Evolutionary conservation across 2,888 invertebrate species (phyloP), one percentile per base, ranked within the genome.

Genomic region (Andrena hattorfiana): DNA sequence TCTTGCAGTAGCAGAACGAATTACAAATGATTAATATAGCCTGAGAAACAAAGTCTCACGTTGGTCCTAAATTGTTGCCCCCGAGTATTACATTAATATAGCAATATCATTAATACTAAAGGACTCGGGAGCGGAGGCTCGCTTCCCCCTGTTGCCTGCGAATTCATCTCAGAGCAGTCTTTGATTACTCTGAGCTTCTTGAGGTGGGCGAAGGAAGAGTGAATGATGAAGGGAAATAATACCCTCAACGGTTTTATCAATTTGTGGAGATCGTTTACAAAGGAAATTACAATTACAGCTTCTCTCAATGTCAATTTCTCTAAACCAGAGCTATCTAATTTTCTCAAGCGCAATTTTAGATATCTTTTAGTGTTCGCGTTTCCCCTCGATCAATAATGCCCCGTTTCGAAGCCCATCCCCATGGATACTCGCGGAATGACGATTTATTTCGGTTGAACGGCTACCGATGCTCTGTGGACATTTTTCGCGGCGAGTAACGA

Each of bases 401-500:
- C 4, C 60, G 54, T 70, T 72, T 68, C 63, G 56, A 64, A 80
- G 59, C 20, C 20, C 23, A n/a, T n/a, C 51, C 23, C 4, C 8
- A 2, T 26, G n/a, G 20, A 70, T 30, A 5, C 42, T 8, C 32
- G 66, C 28, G 42, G 30, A 35, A 64, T 28, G 51, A 20, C 26
- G 56, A 70, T 73, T 83, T 73, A 59, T 67, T 35, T 62, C 83
- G 77, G 68, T 69, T 26, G 71, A 63, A 20, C 64, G 51, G 26
- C 6, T 71, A 13, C 60, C 26, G 79, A 77, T 80, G 48, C 26
- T 16, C 30, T 35, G 13, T n/a, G 67, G 68, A 82, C 66, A 62
- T 77, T 77, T 70, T 67, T 82, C 73, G 79, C 64, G 69, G 62
- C 54, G 51, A 51, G 75, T 77, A 83, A 84, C 76, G 85, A 87